Percentiles rank a stretch among this genome's conserved stretches.
These are phyloP conservation scores for Symphodus melops DNA, from an alignment of 2,113 vertebrate species.

Conservation along the genomic window DNA sequence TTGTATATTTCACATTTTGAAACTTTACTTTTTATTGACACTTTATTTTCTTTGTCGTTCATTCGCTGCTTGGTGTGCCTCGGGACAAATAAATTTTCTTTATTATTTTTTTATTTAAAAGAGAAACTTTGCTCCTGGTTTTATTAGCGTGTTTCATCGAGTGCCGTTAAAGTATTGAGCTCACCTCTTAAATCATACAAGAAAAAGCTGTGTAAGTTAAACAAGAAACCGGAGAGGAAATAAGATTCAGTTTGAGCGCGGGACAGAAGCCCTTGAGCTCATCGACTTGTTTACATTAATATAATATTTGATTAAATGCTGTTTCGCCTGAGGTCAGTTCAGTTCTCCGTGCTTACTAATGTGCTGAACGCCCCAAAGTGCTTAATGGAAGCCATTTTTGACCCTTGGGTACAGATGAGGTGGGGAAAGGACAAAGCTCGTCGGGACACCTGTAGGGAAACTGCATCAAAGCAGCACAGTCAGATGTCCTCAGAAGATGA, in stretches of 20 bases:
- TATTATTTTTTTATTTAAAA: too few relatives aligned
- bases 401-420: constrained; percentile 21
- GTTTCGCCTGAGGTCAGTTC: constrained; percentile 13
- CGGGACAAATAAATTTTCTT: too few relatives aligned
- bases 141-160: background rate
- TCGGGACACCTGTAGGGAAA: constrained; percentile 56
- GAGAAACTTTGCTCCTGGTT: too few relatives aligned
- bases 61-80: too few relatives aligned
- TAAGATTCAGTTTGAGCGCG: background rate
- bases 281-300: constrained; percentile 4
- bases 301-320: constrained; percentile 3
- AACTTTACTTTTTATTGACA: too few relatives aligned
- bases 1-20: too few relatives aligned
- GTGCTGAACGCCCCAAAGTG: background rate
- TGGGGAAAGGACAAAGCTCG: constrained; percentile 47
- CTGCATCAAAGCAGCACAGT: constrained; percentile 56
- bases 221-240: background rate
- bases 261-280: background rate
- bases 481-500: constrained; percentile 26
- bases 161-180: too few relatives aligned
- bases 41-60: too few relatives aligned
- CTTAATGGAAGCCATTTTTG: background rate
- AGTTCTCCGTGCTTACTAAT: background rate
- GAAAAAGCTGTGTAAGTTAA: background rate
- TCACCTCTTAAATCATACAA: background rate